Evolutionary conservation across 2,113 vertebrate species (phyloP).

Genomic region (Scartelaos histophorus): DNA sequence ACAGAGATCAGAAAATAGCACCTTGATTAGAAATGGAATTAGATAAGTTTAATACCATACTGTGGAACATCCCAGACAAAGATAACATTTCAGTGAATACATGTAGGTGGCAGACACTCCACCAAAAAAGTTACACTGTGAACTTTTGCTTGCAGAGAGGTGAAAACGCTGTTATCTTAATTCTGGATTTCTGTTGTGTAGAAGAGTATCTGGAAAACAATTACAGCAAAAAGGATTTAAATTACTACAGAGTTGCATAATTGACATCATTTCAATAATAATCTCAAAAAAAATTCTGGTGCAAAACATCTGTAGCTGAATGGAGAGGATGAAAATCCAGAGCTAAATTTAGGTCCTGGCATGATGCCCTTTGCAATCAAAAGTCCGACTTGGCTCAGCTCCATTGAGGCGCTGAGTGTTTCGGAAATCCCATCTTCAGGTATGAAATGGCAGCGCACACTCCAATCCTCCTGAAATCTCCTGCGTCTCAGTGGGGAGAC

Average conservation of each 20-base stretch:
- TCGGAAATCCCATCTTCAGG: conserved; percentile 32
- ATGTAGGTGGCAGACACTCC: too few species aligned
- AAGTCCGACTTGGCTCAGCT: conserved; percentile 28
- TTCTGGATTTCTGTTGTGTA: background rate
- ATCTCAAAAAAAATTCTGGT: background rate
- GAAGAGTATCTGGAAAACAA: background rate
- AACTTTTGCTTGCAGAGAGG: too few species aligned
- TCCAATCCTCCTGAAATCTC: conserved; percentile 46
- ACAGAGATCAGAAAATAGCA: too few species aligned
- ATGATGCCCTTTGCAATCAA: conserved; percentile 55
- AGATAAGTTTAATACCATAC: too few species aligned
- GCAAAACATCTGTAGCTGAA: conserved; percentile 13
- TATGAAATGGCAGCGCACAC: conserved; percentile 33
- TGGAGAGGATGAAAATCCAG: conserved; percentile 5
- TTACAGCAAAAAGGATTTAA: background rate
- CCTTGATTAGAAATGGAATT: too few species aligned
- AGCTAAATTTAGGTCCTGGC: conserved; percentile 22
- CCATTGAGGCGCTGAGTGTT: conserved; percentile 31
- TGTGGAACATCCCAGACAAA: too few species aligned
- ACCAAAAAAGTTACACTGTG: too few species aligned
- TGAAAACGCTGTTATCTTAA: too few species aligned
- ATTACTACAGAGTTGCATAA: background rate
- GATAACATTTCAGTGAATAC: too few species aligned
- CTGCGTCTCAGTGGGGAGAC: conserved; percentile 36
- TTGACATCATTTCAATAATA: background rate